Conservation (phyloP, 2,113 vertebrate genomes). For the Meriones unguiculatus region DNA sequence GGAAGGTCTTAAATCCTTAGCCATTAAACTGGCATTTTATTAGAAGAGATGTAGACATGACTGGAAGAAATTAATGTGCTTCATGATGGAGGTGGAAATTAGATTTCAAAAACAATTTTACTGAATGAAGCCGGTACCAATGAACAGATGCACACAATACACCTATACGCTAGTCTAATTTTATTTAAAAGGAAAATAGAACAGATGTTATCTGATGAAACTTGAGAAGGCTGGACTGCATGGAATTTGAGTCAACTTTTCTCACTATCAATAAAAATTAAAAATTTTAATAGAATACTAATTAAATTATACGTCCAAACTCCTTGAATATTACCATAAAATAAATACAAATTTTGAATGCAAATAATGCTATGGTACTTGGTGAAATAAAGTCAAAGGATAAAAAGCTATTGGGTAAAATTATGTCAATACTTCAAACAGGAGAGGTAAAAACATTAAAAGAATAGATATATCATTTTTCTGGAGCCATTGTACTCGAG, state of each 20-base stretch:
- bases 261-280: background rate
- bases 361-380: background rate
- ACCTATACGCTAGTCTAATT: background rate
- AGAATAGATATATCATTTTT: background rate
- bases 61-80: background rate
- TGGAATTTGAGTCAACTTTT: background rate
- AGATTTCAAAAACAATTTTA: background rate
- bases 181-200: background rate
- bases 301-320: background rate
- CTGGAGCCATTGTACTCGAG: background rate
- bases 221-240: background rate
- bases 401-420: background rate
- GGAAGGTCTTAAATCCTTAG: background rate
- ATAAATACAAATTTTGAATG: background rate
- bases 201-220: background rate
- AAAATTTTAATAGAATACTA: background rate
- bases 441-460: background rate
- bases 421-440: constrained; percentile 8
- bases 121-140: background rate
- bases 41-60: background rate
- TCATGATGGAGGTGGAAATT: background rate
- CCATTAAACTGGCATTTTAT: background rate
- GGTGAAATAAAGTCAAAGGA: background rate
- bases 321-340: background rate
- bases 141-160: background rate